These are phyloP conservation scores for Eidolon helvum DNA, from an alignment of 2,113 vertebrate species.

Conservation along the genomic window DNA sequence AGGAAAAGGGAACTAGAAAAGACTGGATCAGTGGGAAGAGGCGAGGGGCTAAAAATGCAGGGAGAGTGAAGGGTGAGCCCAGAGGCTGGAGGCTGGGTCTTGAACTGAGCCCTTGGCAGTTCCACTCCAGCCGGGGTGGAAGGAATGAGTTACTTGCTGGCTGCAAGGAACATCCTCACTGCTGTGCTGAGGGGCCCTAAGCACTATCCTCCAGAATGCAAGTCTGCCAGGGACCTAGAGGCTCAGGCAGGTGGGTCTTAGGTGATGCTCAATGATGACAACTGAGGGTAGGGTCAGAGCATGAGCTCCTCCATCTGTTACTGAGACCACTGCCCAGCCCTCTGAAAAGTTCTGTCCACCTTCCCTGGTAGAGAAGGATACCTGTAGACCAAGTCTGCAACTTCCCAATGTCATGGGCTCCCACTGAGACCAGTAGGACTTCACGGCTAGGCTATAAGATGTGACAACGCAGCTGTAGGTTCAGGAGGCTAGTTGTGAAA, in stretches of 20 bases:
- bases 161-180: not conserved
- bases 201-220: not conserved
- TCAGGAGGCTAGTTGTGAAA: not conserved
- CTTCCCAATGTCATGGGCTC: not conserved
- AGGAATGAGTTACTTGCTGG: not conserved
- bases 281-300: not conserved
- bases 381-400: not conserved
- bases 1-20: not conserved
- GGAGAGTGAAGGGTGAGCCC: not conserved
- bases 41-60: not conserved
- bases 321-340: not conserved
- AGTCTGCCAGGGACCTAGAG: not conserved
- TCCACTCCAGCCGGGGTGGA: not conserved
- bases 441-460: not conserved
- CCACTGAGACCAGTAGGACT: not conserved
- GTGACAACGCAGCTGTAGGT: not conserved
- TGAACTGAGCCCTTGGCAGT: not conserved
- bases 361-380: not conserved
- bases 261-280: accelerated
- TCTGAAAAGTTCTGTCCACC: not conserved
- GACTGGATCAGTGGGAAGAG: not conserved
- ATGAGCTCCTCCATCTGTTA: not conserved
- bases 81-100: not conserved
- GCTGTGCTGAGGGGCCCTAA: not conserved
- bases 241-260: no score